A percentile compares a stretch with the other conserved stretches of the same genome.
Evolutionary conservation across 2,888 invertebrate genomes (phyloP).

Genomic region (Melipona beecheii): DNA sequence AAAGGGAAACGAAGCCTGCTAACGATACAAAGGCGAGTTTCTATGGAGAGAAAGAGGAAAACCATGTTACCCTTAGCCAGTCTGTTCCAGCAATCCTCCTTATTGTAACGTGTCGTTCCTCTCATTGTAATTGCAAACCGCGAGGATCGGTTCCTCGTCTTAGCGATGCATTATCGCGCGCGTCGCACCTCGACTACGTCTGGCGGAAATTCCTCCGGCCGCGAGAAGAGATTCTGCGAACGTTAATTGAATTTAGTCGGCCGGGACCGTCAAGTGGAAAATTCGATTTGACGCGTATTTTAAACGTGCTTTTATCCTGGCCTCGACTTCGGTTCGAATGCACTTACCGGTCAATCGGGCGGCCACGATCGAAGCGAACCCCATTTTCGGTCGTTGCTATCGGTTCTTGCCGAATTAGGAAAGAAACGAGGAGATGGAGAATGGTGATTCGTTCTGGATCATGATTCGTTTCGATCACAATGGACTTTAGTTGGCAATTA

Average conservation of each 20-base stretch:
- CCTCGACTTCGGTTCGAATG: slow-evolving; percentile 7
- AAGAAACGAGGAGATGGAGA: not conserved
- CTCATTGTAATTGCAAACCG: slow-evolving; percentile 35
- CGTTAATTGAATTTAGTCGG: slow-evolving; percentile 33
- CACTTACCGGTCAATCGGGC: slow-evolving; percentile 4
- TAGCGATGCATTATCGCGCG: slow-evolving; percentile 28
- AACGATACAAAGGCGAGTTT: slow-evolving; percentile 31
- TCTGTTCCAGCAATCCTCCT: too few species aligned
- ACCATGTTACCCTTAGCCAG: not conserved
- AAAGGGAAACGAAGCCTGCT: not conserved
- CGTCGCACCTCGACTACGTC: not conserved
- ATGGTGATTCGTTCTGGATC: not conserved
- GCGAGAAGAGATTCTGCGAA: not conserved
- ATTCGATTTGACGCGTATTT: slow-evolving; percentile 58
- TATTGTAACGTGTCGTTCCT: not conserved
- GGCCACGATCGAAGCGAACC: not conserved
- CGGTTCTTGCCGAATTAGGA: not conserved
- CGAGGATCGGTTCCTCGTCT: slow-evolving; percentile 23
- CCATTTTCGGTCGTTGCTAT: not conserved
- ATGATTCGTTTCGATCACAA: not conserved
- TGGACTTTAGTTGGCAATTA: not conserved
- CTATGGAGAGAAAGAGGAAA: not conserved
- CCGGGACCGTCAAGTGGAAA: slow-evolving; percentile 31
- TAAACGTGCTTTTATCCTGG: slow-evolving; percentile 50
- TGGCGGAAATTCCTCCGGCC: not conserved